Evolutionary conservation across 2,888 invertebrate genomes (phyloP).

Genomic region (Drosophila fulvimacula): DNA sequence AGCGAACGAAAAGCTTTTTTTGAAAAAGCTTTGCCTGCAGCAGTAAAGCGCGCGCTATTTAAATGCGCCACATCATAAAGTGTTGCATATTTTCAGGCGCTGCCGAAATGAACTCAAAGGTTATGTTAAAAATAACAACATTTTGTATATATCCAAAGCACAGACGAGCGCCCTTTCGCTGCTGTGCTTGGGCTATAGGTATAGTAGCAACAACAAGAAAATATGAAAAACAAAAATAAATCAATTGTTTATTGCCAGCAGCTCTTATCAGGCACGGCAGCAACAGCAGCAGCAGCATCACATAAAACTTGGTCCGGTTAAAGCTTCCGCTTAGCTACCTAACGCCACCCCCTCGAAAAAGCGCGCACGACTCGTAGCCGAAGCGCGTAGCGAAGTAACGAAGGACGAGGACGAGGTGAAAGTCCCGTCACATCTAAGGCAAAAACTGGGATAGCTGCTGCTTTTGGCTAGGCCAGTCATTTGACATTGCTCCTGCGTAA

Average conservation of each 20-base stretch:
- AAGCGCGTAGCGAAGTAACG: slow-evolving; percentile 36
- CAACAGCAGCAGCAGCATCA: slow-evolving; percentile 29
- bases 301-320: slow-evolving; percentile 69
- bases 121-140: slow-evolving; percentile 42
- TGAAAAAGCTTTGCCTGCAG: slow-evolving; percentile 10
- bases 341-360: slow-evolving; percentile 32
- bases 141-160: slow-evolving; percentile 8
- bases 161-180: slow-evolving; percentile 15
- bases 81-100: slow-evolving; percentile 16
- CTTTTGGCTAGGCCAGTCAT: slow-evolving; percentile 71
- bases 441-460: slow-evolving; percentile 73
- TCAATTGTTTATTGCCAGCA: slow-evolving; percentile 44
- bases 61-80: neutral
- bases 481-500: slow-evolving; percentile 83
- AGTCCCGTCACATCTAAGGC: slow-evolving; percentile 75
- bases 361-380: slow-evolving; percentile 57
- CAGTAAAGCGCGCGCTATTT: slow-evolving; percentile 2
- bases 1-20: slow-evolving; percentile 21
- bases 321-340: slow-evolving; percentile 62
- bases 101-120: slow-evolving; percentile 24
- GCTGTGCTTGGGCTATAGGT: slow-evolving; percentile 7
- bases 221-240: slow-evolving; percentile 37
- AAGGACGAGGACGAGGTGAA: slow-evolving; percentile 49
- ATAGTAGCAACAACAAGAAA: slow-evolving; percentile 10
- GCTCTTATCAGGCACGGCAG: slow-evolving; percentile 33